These are phyloP conservation scores for Luscinia luscinia DNA, from an alignment of 2,797 vertebrate genomes.

Conservation along the genomic window DNA sequence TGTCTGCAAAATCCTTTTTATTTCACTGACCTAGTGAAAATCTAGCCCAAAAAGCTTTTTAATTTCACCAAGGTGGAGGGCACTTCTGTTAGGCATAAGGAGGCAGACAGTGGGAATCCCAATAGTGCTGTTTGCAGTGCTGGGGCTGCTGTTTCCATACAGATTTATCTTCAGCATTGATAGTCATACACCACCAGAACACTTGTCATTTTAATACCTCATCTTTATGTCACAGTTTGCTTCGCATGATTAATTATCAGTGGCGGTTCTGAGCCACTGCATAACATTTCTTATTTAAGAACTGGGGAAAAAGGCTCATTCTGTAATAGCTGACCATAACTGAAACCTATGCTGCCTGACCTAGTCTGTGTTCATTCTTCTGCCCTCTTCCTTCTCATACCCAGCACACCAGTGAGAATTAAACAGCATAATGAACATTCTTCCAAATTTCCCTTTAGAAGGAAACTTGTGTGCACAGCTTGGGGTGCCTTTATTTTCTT, in stretches of 20 bases:
- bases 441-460: not conserved
- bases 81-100: not conserved
- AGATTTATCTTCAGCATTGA: not conserved
- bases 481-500: not conserved
- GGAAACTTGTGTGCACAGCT: not conserved
- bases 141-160: not conserved
- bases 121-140: not conserved
- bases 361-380: not conserved
- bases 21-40: not conserved
- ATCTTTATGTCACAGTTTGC: not conserved
- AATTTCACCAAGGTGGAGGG: not conserved
- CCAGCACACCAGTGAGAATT: not conserved
- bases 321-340: not conserved
- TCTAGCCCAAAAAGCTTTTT: not conserved
- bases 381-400: not conserved
- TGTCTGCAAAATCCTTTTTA: not conserved
- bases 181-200: not conserved
- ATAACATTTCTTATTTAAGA: not conserved
- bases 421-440: not conserved
- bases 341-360: not conserved
- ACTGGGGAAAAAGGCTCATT: not conserved
- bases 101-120: not conserved
- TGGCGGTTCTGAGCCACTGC: not conserved
- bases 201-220: not conserved
- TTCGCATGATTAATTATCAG: not conserved